Percentiles rank a stretch among this genome's conserved stretches.
phyloP scores from a whole-genome alignment of 2,113 vertebrate genomes.

The Misgurnus mizolepis region DNA sequence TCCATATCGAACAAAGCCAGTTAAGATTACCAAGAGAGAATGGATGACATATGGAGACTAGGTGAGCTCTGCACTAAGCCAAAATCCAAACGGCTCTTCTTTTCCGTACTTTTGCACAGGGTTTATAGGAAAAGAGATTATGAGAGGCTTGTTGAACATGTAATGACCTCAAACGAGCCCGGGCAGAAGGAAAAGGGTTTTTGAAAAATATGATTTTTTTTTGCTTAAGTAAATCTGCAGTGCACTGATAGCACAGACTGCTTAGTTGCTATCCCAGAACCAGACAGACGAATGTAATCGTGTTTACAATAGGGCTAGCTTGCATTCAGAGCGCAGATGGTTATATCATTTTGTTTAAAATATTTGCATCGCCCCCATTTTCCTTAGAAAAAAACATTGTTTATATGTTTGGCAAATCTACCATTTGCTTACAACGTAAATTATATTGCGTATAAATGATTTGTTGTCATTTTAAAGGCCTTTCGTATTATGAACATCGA shows the following conservation, averaged over 20 bases:
- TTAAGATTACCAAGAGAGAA: not conserved
- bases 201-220: constrained; percentile 37
- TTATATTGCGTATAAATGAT: not conserved
- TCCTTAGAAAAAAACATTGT: not conserved
- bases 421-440: constrained; percentile 2
- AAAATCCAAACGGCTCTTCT: constrained; percentile 4
- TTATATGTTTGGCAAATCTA: constrained; percentile 22
- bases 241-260: constrained; percentile 33
- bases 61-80: not conserved
- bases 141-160: constrained; percentile 39
- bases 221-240: constrained; percentile 45
- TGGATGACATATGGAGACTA: constrained; percentile 1
- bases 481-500: not conserved
- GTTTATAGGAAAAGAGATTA: constrained; percentile 46
- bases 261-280: constrained; percentile 39
- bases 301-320: constrained; percentile 11
- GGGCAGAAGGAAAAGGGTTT: constrained; percentile 22
- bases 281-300: constrained; percentile 29
- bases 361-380: constrained; percentile 29
- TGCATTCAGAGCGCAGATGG: constrained; percentile 34
- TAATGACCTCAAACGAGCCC: constrained; percentile 33
- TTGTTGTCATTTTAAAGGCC: constrained; percentile 11
- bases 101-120: constrained; percentile 25
- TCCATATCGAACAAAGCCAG: not conserved
- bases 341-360: constrained; percentile 29